Percentiles rank a stretch among this genome's conserved stretches.
These are phyloP conservation scores for Tragelaphus eurycerus DNA, from an alignment of 2,797 vertebrate species.

Conservation along the genomic window DNA sequence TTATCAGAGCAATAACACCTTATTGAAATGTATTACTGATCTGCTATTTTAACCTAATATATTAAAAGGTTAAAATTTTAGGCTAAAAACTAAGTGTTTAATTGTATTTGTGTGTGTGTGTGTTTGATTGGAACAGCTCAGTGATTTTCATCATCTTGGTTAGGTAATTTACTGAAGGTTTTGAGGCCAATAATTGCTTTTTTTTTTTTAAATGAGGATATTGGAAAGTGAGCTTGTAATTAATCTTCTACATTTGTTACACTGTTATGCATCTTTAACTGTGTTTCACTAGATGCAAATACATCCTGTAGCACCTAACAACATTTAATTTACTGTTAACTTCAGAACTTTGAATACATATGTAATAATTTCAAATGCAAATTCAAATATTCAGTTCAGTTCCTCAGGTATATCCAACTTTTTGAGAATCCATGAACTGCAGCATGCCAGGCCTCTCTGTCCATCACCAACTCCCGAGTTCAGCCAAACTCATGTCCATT, in stretches of 20 bases:
- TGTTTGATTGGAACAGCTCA: background rate
- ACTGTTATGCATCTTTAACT: background rate
- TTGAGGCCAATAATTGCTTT: background rate
- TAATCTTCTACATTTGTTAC: background rate
- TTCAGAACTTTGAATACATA: background rate
- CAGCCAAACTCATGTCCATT: background rate
- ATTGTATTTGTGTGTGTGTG: background rate
- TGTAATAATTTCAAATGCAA: background rate
- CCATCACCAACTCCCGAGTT: background rate
- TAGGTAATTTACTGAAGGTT: background rate
- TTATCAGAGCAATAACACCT: background rate
- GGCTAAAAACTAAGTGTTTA: background rate
- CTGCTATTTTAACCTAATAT: background rate
- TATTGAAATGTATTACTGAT: background rate
- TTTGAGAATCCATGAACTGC: background rate
- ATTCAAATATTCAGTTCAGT: background rate
- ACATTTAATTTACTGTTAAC: background rate
- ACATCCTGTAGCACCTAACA: background rate
- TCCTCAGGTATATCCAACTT: rapidly evolving
- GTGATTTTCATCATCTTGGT: background rate
- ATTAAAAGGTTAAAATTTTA: background rate
- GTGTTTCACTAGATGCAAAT: background rate
- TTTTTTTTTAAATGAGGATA: background rate
- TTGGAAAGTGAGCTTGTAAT: background rate
- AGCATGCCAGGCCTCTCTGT: background rate